Evolutionary conservation across 2,797 vertebrate genomes (phyloP).

Genomic region (Scolopax bukidnonensis): DNA sequence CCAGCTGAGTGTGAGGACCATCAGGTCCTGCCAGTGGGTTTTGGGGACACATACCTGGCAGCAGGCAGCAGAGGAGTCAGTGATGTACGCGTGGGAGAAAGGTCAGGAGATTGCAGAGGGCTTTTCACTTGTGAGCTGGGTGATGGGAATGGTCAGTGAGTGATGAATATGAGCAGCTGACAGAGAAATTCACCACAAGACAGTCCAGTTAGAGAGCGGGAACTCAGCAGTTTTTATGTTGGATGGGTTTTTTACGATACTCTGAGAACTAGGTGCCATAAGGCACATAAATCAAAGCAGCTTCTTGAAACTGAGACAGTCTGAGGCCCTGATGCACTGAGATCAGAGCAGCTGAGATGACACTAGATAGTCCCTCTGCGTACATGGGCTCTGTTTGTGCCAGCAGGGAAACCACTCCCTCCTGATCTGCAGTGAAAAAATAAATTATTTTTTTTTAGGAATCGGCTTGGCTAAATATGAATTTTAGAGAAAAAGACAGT

Average conservation of each 20-base stretch:
- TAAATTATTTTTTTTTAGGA: neutral
- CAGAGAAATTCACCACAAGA: neutral
- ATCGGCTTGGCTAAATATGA: neutral
- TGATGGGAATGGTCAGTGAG: neutral
- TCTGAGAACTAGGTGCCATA: slow-evolving; percentile 40
- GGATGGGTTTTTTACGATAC: neutral
- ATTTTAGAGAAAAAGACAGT: neutral
- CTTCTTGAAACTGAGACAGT: slow-evolving; percentile 41
- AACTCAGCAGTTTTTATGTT: slow-evolving; percentile 45
- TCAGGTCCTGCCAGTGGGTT: neutral
- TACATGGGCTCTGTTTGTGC: neutral
- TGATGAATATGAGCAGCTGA: slow-evolving; percentile 49
- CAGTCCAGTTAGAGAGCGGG: neutral
- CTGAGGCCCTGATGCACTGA: neutral
- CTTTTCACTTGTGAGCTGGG: slow-evolving; percentile 35
- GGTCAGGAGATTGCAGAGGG: slow-evolving; percentile 25
- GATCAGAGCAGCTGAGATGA: slow-evolving; percentile 49
- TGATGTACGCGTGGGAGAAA: neutral
- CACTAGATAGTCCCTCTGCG: neutral
- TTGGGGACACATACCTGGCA: neutral
- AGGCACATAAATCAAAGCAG: slow-evolving; percentile 49
- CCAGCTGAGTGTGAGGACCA: neutral
- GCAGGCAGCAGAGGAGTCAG: neutral
- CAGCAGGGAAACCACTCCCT: neutral
- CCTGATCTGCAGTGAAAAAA: neutral